Conservation (phyloP, 2,888 invertebrate species). For the Hypena proboscidalis region DNA sequence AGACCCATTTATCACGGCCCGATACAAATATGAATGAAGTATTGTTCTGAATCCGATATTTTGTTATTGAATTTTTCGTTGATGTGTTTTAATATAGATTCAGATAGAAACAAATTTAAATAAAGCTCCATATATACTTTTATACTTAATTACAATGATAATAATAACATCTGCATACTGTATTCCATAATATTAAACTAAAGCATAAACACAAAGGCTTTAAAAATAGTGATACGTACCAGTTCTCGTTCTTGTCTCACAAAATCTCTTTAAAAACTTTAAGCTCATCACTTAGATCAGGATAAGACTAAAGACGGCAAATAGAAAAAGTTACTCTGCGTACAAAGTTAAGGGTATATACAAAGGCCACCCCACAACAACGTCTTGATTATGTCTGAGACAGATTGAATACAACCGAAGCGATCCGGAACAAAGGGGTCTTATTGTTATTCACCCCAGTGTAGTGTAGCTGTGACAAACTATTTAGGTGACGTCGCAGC, state of each 20-base stretch:
- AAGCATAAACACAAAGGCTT: not conserved
- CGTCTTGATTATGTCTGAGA: slow-evolving; percentile 72
- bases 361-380: slow-evolving; percentile 56
- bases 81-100: not conserved
- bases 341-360: slow-evolving; percentile 49
- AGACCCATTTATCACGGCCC: slow-evolving; percentile 22
- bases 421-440: slow-evolving; percentile 73
- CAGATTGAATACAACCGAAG: slow-evolving; percentile 78
- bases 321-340: slow-evolving; percentile 36
- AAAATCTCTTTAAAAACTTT: slow-evolving; percentile 16
- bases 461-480: slow-evolving; percentile 67
- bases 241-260: not conserved
- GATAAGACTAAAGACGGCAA: slow-evolving; percentile 23
- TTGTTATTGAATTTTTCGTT: slow-evolving; percentile 21
- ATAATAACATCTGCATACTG: no score
- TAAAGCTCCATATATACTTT: no score
- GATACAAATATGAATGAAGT: slow-evolving; percentile 10
- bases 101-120: no score
- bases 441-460: slow-evolving; percentile 83
- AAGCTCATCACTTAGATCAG: slow-evolving; percentile 21
- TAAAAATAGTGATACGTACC: not conserved
- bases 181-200: no score
- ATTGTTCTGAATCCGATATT: slow-evolving; percentile 16
- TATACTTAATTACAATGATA: no score
- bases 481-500: slow-evolving; percentile 65